phyloP scores from a whole-genome alignment of 2,113 vertebrate genomes.

The Diphyllodes magnificus region DNA sequence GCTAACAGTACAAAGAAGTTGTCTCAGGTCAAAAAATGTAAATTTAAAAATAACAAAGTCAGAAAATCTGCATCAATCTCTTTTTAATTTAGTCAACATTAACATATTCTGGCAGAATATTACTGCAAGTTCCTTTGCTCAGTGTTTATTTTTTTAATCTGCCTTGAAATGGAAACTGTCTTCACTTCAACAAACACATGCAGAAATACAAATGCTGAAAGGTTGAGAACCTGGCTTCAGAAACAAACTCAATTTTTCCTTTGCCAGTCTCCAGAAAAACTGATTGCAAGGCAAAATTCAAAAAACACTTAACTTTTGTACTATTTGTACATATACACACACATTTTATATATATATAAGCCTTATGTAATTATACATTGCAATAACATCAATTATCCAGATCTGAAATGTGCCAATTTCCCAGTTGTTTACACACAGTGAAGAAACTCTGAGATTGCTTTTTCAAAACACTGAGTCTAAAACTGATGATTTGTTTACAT shows the following conservation, averaged over 20 bases:
- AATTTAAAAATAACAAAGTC: conserved; percentile 22
- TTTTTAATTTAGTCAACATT: conserved; percentile 1
- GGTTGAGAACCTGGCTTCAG: background rate
- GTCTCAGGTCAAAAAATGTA: background rate
- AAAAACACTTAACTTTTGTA: background rate
- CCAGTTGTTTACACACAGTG: background rate
- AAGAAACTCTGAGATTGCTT: background rate
- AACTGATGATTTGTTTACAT: background rate
- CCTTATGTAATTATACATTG: background rate
- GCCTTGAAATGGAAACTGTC: conserved; percentile 36
- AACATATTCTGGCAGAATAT: conserved; percentile 11
- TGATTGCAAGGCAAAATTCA: background rate
- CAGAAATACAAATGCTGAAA: conserved; percentile 2
- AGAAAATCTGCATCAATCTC: background rate
- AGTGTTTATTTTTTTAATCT: conserved; percentile 33
- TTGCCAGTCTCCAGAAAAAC: background rate
- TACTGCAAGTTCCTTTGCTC: background rate
- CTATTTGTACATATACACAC: background rate
- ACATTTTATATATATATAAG: background rate
- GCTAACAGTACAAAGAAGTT: background rate
- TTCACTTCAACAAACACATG: background rate
- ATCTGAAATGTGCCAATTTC: background rate
- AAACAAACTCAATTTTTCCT: background rate
- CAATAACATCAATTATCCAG: background rate
- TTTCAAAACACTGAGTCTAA: background rate